Evolutionary conservation across 2,113 vertebrate species (phyloP), one percentile per base, ranked within the genome.

Genomic region (Nothoprocta perdicaria): DNA sequence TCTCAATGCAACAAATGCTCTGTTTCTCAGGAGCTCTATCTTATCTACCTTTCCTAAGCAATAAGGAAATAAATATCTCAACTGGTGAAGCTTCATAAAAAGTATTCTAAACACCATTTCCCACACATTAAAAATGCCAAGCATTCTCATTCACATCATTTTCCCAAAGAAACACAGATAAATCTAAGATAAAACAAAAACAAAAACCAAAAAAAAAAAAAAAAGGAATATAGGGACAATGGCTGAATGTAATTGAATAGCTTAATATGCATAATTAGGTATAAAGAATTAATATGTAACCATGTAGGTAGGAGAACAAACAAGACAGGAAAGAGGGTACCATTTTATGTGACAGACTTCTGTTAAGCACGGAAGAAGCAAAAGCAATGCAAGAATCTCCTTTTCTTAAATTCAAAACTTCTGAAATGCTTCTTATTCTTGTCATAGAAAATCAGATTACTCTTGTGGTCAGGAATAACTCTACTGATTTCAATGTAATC

Each of bases 51-150:
- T 92, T 90, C 38, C 14, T 74, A 82, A 46, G 12, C 66, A 71
- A 50, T 33, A 26, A 33, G 90, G 55, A 33, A 95, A 73, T 46
- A 92, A 90, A 90, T 81, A 57, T 11, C 86, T 90, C 22, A 90
- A 50, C 3, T 4, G 45, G 21, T 74, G 63, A 66, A 15, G 14
- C 77, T 92, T 88, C 58, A 55, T 45, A 69, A 78, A 61, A 93
- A 60, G 14, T 77, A n/a, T 80, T 90, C 72, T 73, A 63, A 72
- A 46, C 27, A 55, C 61, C 41, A 58, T 22, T 66, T 14, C 9
- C 50, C 10, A 78, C 83, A 46, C 12, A 21, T 90, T 81, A 66
- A 69, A 94, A 81, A 68, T 79, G n/a, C 53, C 41, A 75, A 68
- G 22, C 66, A 55, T 38, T 73, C 38, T 6, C 22, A 53, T 68